These are phyloP conservation scores for Glaucomys volans DNA, from an alignment of 2,113 vertebrate genomes.

Conservation along the genomic window DNA sequence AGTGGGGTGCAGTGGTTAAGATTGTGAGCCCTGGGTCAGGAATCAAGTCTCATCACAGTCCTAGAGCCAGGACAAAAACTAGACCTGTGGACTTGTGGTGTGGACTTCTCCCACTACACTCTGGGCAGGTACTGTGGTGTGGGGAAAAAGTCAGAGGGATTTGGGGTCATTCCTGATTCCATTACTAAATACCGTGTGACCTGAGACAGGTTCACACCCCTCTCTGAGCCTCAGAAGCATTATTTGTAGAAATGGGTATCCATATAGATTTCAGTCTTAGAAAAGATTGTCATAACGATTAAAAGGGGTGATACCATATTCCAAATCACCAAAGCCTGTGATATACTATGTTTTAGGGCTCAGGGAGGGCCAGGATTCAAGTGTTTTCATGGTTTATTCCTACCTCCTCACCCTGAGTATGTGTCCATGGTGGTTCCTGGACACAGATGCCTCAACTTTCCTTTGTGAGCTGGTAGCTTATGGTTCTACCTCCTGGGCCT, in stretches of 20 bases:
- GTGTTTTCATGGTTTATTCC: neutral
- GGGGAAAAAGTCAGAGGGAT: neutral
- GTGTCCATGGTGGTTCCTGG: neutral
- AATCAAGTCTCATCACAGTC: neutral
- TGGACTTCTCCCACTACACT: neutral
- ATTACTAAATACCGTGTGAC: neutral
- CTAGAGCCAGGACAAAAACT: neutral
- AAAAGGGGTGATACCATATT: neutral
- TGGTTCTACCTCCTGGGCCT: neutral
- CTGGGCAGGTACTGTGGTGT: neutral
- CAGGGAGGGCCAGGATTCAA: neutral
- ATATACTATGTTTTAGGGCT: neutral
- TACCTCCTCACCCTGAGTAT: fast-evolving
- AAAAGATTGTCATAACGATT: neutral
- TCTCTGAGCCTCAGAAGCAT: neutral
- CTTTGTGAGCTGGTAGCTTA: neutral
- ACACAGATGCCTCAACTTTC: neutral
- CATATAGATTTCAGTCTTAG: neutral
- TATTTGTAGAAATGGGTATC: neutral
- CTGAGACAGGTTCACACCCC: neutral
- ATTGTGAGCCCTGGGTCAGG: neutral
- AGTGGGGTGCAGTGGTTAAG: neutral
- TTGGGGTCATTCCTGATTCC: neutral
- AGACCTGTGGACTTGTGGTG: neutral
- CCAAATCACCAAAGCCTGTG: neutral